Percentiles rank a stretch among this genome's conserved stretches.
Conservation (phyloP, 2,888 invertebrate genomes). For the Chouioia cunea region DNA sequence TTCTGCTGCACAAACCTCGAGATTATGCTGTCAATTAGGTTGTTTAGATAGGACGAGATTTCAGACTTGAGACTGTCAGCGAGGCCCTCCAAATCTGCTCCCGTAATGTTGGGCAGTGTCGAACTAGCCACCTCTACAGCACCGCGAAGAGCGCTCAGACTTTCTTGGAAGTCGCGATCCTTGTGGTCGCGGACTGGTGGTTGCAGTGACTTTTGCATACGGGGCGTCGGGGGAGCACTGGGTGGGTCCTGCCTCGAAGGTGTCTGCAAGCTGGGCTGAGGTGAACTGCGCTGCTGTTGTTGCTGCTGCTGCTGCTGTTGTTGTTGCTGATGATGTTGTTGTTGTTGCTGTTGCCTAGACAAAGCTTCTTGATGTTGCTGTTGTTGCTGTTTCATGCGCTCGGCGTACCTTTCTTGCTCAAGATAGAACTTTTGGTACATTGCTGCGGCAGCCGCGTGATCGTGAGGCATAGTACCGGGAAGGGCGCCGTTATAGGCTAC, state of each 20-base stretch:
- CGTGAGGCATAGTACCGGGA: slow-evolving; percentile 72
- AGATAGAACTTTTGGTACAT: slow-evolving; percentile 71
- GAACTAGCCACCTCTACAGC: slow-evolving; percentile 73
- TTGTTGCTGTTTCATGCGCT: slow-evolving; percentile 68
- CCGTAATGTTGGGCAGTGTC: slow-evolving; percentile 75
- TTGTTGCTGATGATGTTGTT: slow-evolving; percentile 71
- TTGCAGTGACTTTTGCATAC: slow-evolving; percentile 70
- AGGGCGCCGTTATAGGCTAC: slow-evolving; percentile 71
- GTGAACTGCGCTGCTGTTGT: slow-evolving; percentile 66
- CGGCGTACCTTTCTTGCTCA: slow-evolving; percentile 71
- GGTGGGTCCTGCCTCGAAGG: slow-evolving; percentile 50
- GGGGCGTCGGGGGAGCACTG: slow-evolving; percentile 58
- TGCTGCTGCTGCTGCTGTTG: slow-evolving; percentile 71
- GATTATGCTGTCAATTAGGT: slow-evolving; percentile 89
- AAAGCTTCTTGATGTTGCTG: slow-evolving; percentile 71
- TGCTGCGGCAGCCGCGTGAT: slow-evolving; percentile 68
- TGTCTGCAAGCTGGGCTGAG: slow-evolving; percentile 63
- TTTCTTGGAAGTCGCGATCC: slow-evolving; percentile 78
- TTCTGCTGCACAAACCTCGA: slow-evolving; percentile 87
- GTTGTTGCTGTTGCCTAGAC: slow-evolving; percentile 70
- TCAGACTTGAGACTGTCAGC: slow-evolving; percentile 94
- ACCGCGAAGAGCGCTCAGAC: slow-evolving; percentile 81
- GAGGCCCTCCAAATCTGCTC: slow-evolving; percentile 87
- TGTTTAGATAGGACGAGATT: slow-evolving; percentile 85
- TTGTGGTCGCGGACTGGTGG: slow-evolving; percentile 69